A percentile compares a stretch with the other conserved stretches of the same genome.
phyloP scores from a whole-genome alignment of 2,113 vertebrate genomes.

The Lophius piscatorius region DNA sequence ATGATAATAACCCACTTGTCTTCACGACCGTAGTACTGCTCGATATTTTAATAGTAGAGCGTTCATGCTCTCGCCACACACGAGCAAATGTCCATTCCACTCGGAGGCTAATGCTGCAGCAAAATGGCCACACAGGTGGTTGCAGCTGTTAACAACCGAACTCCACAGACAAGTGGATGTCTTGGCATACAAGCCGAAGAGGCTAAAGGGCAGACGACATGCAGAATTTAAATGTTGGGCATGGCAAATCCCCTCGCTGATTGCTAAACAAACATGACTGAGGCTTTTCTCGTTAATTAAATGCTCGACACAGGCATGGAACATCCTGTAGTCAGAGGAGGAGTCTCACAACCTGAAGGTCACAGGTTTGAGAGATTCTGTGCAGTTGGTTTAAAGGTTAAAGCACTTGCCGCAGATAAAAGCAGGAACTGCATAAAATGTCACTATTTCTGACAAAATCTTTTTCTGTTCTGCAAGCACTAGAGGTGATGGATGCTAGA shows the following conservation, averaged over 20 bases:
- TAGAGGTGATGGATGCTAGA: not conserved
- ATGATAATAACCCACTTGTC: constrained; percentile 35
- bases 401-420: not conserved
- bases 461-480: not conserved
- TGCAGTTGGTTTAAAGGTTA: too few relatives aligned
- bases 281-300: constrained; percentile 51
- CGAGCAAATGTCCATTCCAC: constrained; percentile 4
- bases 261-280: constrained; percentile 66
- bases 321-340: constrained; percentile 25
- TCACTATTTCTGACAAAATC: not conserved
- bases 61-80: constrained; percentile 2
- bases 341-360: constrained; percentile 46
- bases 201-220: constrained; percentile 57
- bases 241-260: constrained; percentile 33
- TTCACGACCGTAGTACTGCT: constrained; percentile 33
- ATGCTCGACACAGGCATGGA: constrained; percentile 14
- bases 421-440: constrained; percentile 2
- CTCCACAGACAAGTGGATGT: constrained; percentile 53
- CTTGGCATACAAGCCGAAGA: constrained; percentile 40
- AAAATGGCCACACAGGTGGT: constrained; percentile 71
- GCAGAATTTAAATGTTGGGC: constrained; percentile 63
- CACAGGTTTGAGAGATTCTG: constrained; percentile 19
- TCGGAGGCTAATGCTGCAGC: constrained; percentile 47
- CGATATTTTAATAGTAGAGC: constrained; percentile 1
- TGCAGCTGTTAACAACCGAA: constrained; percentile 54